A percentile compares a stretch with the other conserved stretches of the same genome.
Evolutionary conservation across 2,888 invertebrate species (phyloP).

Genomic region (Chorisops tibialis): DNA sequence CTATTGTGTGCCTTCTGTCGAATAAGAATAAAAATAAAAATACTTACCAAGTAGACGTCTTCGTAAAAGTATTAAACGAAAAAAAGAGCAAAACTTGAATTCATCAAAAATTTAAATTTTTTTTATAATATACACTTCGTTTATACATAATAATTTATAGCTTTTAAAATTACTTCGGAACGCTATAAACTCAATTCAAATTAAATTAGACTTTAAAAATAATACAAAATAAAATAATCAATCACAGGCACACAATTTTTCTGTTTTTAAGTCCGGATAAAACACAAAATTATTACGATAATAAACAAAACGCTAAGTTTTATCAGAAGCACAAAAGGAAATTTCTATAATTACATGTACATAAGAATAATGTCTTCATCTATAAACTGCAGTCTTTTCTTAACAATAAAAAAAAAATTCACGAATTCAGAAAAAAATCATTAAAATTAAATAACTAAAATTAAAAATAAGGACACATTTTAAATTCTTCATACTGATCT

Average conservation of each 20-base stretch:
- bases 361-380: conserved; percentile 5
- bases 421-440: background rate
- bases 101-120: too few relatives aligned
- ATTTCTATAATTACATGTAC: too few relatives aligned
- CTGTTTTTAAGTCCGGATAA: background rate
- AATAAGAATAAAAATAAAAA: too few relatives aligned
- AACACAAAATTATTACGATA: background rate
- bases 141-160: background rate
- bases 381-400: conserved; percentile 31
- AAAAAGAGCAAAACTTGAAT: too few relatives aligned
- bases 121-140: too few relatives aligned
- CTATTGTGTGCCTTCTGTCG: too few relatives aligned
- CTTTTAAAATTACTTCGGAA: conserved; percentile 19
- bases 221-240: background rate
- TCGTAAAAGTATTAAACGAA: too few relatives aligned
- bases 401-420: conserved; percentile 25
- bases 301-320: background rate
- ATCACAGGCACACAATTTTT: conserved; percentile 18
- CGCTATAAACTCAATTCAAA: conserved; percentile 18
- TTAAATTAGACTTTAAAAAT: background rate
- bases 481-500: background rate
- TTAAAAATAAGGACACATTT: conserved; percentile 7
- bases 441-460: conserved; percentile 3
- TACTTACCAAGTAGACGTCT: too few relatives aligned
- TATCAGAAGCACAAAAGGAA: background rate